phyloP scores from a whole-genome alignment of 2,113 vertebrate species.

The Mus spicilegus region DNA sequence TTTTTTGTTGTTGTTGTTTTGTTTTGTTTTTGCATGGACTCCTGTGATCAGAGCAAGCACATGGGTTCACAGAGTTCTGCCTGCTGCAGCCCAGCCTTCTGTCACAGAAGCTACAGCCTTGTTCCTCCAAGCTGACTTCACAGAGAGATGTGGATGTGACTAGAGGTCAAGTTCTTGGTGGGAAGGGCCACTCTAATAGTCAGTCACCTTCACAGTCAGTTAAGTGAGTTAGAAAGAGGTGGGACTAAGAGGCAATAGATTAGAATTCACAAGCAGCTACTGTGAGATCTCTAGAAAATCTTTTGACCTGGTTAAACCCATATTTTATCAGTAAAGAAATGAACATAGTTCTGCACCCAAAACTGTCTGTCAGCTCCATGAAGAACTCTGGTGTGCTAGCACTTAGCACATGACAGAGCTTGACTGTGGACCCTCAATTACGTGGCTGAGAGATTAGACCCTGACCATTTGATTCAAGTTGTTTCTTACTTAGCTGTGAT shows the following conservation, averaged over 20 bases:
- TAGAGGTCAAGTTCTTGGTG: neutral
- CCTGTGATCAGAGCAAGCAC: too few species aligned
- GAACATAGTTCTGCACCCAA: neutral
- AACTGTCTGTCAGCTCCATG: neutral
- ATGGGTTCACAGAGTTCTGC: neutral
- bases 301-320: neutral
- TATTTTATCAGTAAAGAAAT: neutral
- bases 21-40: neutral
- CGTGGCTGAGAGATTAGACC: neutral
- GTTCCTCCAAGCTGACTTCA: neutral
- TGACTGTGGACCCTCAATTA: neutral
- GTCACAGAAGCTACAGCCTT: neutral
- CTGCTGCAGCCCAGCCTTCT: rapidly evolving
- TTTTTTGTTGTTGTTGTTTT: too few species aligned
- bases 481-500: neutral
- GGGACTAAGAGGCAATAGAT: neutral
- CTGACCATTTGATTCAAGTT: neutral
- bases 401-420: neutral
- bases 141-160: neutral
- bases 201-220: neutral
- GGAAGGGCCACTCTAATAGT: neutral
- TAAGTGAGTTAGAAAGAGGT: neutral
- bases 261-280: neutral
- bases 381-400: neutral
- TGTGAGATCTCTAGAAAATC: neutral